Evolutionary conservation across 2,797 vertebrate genomes (phyloP), one percentile per base, ranked within the genome.

Genomic region (Carcharodon carcharias): DNA sequence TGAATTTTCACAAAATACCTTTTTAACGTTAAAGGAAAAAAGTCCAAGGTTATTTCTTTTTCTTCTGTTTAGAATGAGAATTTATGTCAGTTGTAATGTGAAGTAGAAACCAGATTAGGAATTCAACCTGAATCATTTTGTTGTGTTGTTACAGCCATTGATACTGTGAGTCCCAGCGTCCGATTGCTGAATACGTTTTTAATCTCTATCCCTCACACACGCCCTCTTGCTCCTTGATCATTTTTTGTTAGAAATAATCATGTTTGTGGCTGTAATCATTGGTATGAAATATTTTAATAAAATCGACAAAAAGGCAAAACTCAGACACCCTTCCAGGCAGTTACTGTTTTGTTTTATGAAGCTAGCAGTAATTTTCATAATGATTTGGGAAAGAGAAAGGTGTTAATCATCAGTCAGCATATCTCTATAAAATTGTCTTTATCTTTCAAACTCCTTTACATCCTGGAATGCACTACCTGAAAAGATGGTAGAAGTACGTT

Each of bases 241-340:
- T 96, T 92, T 96, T 98, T 98, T 98, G 98, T 98, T 98, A 98
- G 98, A 98, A 98, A 98, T 98, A 98, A 98, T 98, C 98, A 98
- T 98, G 98, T 98, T 98, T 98, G 98, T 98, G 98, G 98, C 98
- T 98, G 98, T 98, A 98, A 98, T 98, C 98, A 98, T 98, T 97
- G 97, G 98, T 98, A 98, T 98, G 96, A 96, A 97, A 97, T 97
- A 12, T 45, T 96, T 96, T 96, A 95, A 95, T 95, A 95, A 95
- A 95, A 95, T 50, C 94, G 35, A 95, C 89, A 92, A 92, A 92
- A 92, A 92, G 61, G 77, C 73, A 54, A 45, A 45, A 45, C 56
- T 61, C 94, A 77, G 71, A 73, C 82, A 50, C 58, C 94, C 31
- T 77, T 31, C 28, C 26, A 69, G 35, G 89, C 58, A 31, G 45